Evolutionary conservation across 2,797 vertebrate genomes (phyloP).

Genomic region (Fundulus diaphanus): DNA sequence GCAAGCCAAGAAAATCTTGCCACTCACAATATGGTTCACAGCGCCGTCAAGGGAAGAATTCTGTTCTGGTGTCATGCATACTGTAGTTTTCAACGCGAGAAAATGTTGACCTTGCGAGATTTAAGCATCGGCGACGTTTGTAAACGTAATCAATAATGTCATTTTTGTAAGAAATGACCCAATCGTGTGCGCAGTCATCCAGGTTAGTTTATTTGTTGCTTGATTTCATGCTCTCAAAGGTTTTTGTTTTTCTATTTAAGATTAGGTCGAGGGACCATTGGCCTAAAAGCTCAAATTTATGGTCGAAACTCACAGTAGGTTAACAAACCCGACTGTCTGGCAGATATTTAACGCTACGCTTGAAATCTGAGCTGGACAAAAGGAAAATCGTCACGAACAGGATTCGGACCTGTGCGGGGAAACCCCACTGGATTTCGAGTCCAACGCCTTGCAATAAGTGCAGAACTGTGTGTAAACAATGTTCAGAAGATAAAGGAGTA

Average conservation of each 20-base stretch:
- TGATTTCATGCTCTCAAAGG: no score
- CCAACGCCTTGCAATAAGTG: slow-evolving; percentile 97
- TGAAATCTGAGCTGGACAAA: fast-evolving
- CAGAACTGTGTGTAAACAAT: no score
- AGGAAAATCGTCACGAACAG: slow-evolving; percentile 87
- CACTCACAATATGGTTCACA: not conserved
- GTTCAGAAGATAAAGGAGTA: no score
- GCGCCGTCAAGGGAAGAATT: not conserved
- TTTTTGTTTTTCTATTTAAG: no score
- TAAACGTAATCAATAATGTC: not conserved
- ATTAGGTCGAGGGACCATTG: no score
- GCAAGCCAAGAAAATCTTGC: not conserved
- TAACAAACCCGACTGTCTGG: not conserved
- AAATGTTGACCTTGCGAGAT: not conserved
- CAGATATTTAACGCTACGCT: not conserved
- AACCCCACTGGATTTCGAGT: slow-evolving; percentile 97
- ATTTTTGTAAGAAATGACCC: no score
- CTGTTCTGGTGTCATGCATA: slow-evolving; percentile 3
- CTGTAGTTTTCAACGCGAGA: slow-evolving; percentile 49
- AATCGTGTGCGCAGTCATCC: not conserved
- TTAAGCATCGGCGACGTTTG: not conserved
- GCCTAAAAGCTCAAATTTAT: no score
- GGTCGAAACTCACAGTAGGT: not conserved
- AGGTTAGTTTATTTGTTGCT: not conserved
- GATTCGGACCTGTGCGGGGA: slow-evolving; percentile 95